A percentile compares a stretch with the other conserved stretches of the same genome.
Conservation (phyloP, 53 echinoderm and acorn worm species). For the Luidia sarsii region DNA sequence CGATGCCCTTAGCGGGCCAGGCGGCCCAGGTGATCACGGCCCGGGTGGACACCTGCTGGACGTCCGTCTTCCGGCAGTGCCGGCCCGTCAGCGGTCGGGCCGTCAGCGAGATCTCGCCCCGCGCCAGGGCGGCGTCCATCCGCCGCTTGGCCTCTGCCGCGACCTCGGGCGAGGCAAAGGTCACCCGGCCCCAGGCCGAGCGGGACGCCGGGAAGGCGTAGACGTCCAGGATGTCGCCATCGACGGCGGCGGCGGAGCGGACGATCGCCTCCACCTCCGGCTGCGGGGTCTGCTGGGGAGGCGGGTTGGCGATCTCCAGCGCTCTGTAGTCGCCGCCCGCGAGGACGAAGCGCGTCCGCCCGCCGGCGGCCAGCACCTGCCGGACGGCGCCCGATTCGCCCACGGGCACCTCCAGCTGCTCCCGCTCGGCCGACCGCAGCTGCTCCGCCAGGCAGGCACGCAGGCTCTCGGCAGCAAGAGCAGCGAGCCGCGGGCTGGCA, state of each 20-base stretch:
- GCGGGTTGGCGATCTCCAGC: conserved; percentile 46
- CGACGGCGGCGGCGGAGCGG: conserved; percentile 3
- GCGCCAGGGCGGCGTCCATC: neutral
- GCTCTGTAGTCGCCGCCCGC: conserved; percentile 57
- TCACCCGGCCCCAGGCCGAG: conserved; percentile 57
- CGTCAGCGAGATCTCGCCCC: neutral
- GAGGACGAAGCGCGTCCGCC: conserved; percentile 50
- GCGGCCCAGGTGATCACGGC: conserved; percentile 51
- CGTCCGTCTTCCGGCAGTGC: conserved; percentile 6
- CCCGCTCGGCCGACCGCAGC: conserved; percentile 1
- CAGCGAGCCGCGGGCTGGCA: neutral
- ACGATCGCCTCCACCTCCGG: conserved; percentile 20
- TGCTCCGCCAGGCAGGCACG: conserved; percentile 15
- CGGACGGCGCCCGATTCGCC: conserved; percentile 56
- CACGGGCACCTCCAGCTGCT: conserved; percentile 57
- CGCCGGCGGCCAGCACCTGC: conserved; percentile 54
- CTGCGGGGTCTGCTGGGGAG: neutral
- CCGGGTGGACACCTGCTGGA: conserved; percentile 14
- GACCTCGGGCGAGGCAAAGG: conserved; percentile 49
- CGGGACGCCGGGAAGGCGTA: conserved; percentile 46
- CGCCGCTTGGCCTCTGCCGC: conserved; percentile 29
- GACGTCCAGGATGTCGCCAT: conserved; percentile 41
- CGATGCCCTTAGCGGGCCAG: conserved; percentile 44
- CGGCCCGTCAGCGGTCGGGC: neutral
- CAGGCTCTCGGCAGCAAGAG: conserved; percentile 5